Conservation (phyloP, 2,888 invertebrate species). For the Machimus atricapillus region DNA sequence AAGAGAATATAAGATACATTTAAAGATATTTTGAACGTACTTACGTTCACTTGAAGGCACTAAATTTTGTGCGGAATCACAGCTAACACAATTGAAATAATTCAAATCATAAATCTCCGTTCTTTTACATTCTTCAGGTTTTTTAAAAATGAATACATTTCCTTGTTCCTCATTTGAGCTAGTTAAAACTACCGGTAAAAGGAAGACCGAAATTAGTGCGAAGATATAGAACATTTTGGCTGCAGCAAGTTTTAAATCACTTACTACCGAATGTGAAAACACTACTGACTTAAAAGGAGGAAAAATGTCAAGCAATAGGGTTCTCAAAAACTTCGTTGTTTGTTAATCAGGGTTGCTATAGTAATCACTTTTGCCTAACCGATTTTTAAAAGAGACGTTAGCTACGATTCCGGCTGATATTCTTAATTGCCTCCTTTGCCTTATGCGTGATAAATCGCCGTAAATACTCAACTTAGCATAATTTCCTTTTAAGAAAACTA, state of each 20-base stretch:
- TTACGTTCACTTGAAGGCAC: conserved; percentile 59
- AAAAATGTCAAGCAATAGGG: neutral
- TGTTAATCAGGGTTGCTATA: neutral
- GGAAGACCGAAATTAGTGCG: conserved; percentile 10
- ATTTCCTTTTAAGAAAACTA: neutral
- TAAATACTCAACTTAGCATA: neutral
- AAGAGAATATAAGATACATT: too few relatives aligned
- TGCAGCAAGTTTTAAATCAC: neutral
- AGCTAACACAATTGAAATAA: conserved; percentile 63
- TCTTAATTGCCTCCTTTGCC: neutral
- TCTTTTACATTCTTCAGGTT: conserved; percentile 56
- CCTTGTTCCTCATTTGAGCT: neutral
- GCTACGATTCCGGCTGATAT: neutral
- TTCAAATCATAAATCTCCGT: conserved; percentile 65
- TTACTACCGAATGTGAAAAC: neutral
- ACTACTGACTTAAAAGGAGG: neutral
- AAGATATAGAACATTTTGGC: neutral
- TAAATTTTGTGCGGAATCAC: conserved; percentile 60
- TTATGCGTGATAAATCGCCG: neutral
- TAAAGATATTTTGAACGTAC: conserved; percentile 45
- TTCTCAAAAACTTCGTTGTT: neutral
- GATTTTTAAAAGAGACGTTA: neutral
- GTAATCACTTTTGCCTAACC: neutral
- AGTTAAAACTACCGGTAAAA: neutral
- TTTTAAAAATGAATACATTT: neutral